Base-by-base conservation (phyloP, 2,888 invertebrate species). In the Synergus laeviventris region DNA sequence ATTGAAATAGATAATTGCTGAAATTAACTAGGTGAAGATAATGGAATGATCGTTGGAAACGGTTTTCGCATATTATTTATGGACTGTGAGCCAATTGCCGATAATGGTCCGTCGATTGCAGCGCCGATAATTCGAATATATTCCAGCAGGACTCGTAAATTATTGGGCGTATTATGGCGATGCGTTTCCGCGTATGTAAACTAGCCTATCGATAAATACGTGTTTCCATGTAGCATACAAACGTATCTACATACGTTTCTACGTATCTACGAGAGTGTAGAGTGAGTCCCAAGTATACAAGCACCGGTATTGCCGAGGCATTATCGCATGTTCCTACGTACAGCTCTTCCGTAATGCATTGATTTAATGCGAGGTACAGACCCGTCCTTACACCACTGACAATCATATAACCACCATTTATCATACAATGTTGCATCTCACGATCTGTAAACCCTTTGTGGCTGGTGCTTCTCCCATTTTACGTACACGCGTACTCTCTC, bases 51-150 rank as follows among this genome's bases (percentile, higher is more conserved):
- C 75, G 73, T 49, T 49, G 64, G 70, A 78, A 80, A 76, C 74
- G 14, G 24, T 61, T 38, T 38, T 60, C 74, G 70, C 54, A 24
- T 36, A 78, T 86, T 31, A 31, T 85, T 86, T 86, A 85, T 84
- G 82, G 81, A 80, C 78, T 77, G 76, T 39, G 78, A 74, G 81
- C 78, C 85, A 85, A 86, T 86, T 83, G 84, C 81, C 82, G 84
- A 86, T 86, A 85, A 87, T 87, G 82, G 86, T 83, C 83, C 81
- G 82, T 78, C 84, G 85, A 87, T 87, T 84, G 85, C 81, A 75
- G 77, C 73, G 76, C 62, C 83, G 86, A 86, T 88, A 86, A 86
- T 84, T 74, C 81, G 82, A 82, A 84, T 83, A 84, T 82, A 81
- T 79, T 61, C 76, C 77, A 66, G 73, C 74, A 75, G 74, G 64